Evolutionary conservation across 2,888 invertebrate species (phyloP), one percentile per base, ranked within the genome.

Genomic region (Alviniconcha strummeri): DNA sequence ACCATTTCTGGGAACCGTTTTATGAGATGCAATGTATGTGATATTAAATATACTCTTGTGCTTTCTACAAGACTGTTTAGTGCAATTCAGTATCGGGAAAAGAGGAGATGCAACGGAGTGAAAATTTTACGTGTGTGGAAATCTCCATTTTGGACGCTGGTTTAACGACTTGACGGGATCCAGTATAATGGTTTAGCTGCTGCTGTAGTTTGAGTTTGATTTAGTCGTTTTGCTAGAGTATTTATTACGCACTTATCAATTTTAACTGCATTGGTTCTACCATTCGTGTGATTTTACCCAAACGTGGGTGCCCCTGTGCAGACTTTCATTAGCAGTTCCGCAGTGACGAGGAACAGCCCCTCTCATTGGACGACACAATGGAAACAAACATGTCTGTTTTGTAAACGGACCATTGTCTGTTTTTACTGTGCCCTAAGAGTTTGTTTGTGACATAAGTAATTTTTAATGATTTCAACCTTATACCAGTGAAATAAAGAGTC

Each of bases 401-500:
- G 54, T 13, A 36, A 78, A 15, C 54, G 11, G 80, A 64, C 36
- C 55, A 36, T 17, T 55, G 77, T 69, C 82, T 77, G 82, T 82
- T 82, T 77, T 67, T 69, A 13, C 71, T 77, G 82, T 82, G 67
- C n/a, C 19, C 19, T 54, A 11, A 76, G 11, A 15, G 54, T 67
- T 64, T 57, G 15, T 80, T 72, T 74, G 71, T 52, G 72, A 74
- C 13, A 74, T 74, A 52, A 67, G n/a, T 9, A 56, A 13, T 57
- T 56, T 74, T 81, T 69, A 81, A 75, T 75, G 56, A 60, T 81
- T 74, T 81, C 81, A 81, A 75, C 75, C 81, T 74, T 55, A 82
- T 69, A 77, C 82, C 82, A 82, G 77, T 82, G 76, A 57, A 82
- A 71, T 82, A 82, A 78, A 79, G 79, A 72, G 79, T 83, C 83